Base-by-base conservation (phyloP, 2,113 vertebrate genomes). In the Neolamprologus caudopunctatus region DNA sequence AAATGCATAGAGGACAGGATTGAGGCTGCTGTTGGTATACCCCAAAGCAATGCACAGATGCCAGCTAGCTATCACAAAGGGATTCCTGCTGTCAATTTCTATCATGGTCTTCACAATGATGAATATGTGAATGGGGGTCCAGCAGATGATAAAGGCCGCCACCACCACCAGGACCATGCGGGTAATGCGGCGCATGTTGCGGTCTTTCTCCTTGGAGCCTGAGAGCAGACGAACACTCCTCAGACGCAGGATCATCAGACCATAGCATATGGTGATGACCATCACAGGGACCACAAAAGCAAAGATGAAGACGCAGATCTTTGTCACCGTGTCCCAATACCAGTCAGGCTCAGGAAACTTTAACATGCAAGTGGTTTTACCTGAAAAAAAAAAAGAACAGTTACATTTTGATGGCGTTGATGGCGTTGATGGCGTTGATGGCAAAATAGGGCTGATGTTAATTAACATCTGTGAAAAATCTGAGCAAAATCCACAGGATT, bases 1-100 rank as follows among this genome's bases (percentile, higher is more conserved):
- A 95, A 99, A 99, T 35, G 98, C 98, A 0, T 99, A 99, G 14
- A 99, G 98, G 63, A 99, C 96, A 0, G 98, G 98, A 93, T 99
- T 99, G 93, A 99, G 97, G 95, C 98, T 99, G 96, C 98, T 99
- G 96, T 99, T 99, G 96, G 97, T 98, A 81, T 99, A 99, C 82
- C 98, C 98, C 84, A 99, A 94, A 19, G 98, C 98, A 1, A 99
- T 99, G 96, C 98, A 99, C 94, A 99, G 96, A 86, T 99, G 98
- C 97, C 98, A 97, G 93, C 97, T 97, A 35, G 98, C 98, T 83
- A 98, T 96, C 86, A 98, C 97, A 0, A 98, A 96, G 17, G 98
- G 98, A 91, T 98, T 98, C 92, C 95, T 97, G 92, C 94, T 97
- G 89, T 98, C 94, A 17, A 99, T 97, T 92, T 97, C 97, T 91